A percentile compares a stretch with the other conserved stretches of the same genome.
Evolutionary conservation across 2,888 invertebrate genomes (phyloP).

Genomic region (Epinotia nisella): DNA sequence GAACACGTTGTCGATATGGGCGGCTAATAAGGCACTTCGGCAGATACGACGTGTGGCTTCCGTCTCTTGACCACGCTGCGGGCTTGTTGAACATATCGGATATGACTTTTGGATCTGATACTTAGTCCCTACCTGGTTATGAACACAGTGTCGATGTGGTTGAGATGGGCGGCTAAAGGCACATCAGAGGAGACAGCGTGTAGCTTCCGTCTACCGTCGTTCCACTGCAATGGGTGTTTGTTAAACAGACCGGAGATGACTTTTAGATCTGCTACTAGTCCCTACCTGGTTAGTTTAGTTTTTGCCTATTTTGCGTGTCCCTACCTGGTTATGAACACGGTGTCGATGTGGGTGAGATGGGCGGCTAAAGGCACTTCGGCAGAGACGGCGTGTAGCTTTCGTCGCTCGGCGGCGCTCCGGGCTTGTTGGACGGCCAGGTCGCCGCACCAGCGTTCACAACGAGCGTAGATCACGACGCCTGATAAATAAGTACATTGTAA

Average conservation of each 20-base stretch:
- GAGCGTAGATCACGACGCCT: constrained; percentile 81
- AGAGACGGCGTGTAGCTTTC: constrained; percentile 66
- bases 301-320: too few relatives aligned
- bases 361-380: constrained; percentile 63
- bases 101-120: background rate
- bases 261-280: background rate
- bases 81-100: constrained; percentile 69
- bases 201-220: constrained; percentile 70
- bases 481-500: constrained; percentile 11
- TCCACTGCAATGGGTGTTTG: constrained; percentile 73
- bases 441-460: constrained; percentile 81
- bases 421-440: constrained; percentile 78
- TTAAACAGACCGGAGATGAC: constrained; percentile 63
- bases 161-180: constrained; percentile 67
- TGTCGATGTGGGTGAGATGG: constrained; percentile 82
- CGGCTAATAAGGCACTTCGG: too few relatives aligned
- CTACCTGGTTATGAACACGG: constrained; percentile 86
- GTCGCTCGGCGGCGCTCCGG: constrained; percentile 66
- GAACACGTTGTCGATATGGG: background rate
- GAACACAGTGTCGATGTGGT: constrained; percentile 84
- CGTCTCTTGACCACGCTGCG: constrained; percentile 60
- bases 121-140: constrained; percentile 82
- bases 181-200: constrained; percentile 62
- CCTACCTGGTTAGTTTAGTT: background rate
- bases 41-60: constrained; percentile 52